Percentiles rank a stretch among this genome's conserved stretches.
Evolutionary conservation across 2,113 vertebrate genomes (phyloP).

Genomic region (Cyphomyrus plagiostoma): DNA sequence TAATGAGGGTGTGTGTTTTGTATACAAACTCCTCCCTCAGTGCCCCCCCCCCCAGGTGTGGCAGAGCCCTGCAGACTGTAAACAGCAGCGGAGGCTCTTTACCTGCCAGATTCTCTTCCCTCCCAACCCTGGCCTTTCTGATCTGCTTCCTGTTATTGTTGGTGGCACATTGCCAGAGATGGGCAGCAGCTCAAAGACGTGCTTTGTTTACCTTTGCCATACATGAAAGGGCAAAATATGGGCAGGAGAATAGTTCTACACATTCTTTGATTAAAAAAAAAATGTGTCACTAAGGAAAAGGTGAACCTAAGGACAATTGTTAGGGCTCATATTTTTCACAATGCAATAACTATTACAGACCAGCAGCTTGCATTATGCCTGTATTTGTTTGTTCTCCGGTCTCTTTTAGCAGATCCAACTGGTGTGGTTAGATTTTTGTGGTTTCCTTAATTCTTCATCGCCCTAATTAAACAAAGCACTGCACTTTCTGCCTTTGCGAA

Average conservation of each 20-base stretch:
- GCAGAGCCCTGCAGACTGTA: slow-evolving; percentile 12
- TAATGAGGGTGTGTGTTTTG: slow-evolving; percentile 67
- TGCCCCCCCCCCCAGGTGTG: slow-evolving; percentile 36
- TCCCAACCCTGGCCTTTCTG: not conserved
- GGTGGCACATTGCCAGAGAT: not conserved
- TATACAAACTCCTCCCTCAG: slow-evolving; percentile 59
- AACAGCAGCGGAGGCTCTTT: slow-evolving; percentile 47
- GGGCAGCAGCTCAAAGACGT: not conserved
- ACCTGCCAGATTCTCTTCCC: slow-evolving; percentile 42
- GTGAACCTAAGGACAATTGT: not conserved
- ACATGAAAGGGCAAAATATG: not conserved
- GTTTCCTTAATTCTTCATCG: slow-evolving; percentile 4
- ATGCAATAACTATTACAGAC: not conserved
- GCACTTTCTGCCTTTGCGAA: not conserved
- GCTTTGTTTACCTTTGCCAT: not conserved
- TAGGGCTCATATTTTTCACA: not conserved
- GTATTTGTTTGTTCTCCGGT: not conserved
- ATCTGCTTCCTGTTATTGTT: not conserved
- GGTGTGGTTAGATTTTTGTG: not conserved
- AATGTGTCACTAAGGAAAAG: not conserved
- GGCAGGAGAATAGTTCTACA: not conserved
- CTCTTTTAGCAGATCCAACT: not conserved
- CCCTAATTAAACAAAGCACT: not conserved
- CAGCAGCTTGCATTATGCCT: not conserved
- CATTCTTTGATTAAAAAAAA: not conserved